Evolutionary conservation across 2,797 vertebrate genomes (phyloP).

Genomic region (Eulemur mongoz): DNA sequence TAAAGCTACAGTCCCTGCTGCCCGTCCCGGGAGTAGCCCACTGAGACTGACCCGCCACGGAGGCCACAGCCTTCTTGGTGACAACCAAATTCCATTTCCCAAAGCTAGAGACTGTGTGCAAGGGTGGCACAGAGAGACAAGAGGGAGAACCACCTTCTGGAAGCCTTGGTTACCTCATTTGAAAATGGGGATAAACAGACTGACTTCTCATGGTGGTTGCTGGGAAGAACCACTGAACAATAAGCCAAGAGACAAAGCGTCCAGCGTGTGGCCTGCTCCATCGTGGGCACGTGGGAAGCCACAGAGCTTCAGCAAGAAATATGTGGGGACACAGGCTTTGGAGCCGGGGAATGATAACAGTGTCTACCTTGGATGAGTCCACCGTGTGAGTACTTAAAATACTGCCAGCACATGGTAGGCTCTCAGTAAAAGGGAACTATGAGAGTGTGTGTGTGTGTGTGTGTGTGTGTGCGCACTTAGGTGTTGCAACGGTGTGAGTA

Average conservation of each 20-base stretch:
- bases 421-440: not conserved
- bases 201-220: not conserved
- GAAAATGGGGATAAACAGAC: not conserved
- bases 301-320: not conserved
- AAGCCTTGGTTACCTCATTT: not conserved
- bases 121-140: not conserved
- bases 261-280: not conserved
- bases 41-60: not conserved
- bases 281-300: not conserved
- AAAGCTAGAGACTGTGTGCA: fast-evolving
- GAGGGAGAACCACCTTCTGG: not conserved
- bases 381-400: not conserved
- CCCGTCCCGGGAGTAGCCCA: not conserved
- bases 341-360: not conserved
- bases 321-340: not conserved
- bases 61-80: not conserved
- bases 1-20: not conserved
- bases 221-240: not conserved
- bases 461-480: too few relatives aligned
- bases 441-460: not conserved
- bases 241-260: not conserved
- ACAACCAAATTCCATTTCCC: not conserved
- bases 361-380: not conserved
- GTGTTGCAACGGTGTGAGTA: too few relatives aligned
- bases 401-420: not conserved